Conservation (phyloP, 64 coral and sea anemone species). For the Pocillopora damicornis region DNA sequence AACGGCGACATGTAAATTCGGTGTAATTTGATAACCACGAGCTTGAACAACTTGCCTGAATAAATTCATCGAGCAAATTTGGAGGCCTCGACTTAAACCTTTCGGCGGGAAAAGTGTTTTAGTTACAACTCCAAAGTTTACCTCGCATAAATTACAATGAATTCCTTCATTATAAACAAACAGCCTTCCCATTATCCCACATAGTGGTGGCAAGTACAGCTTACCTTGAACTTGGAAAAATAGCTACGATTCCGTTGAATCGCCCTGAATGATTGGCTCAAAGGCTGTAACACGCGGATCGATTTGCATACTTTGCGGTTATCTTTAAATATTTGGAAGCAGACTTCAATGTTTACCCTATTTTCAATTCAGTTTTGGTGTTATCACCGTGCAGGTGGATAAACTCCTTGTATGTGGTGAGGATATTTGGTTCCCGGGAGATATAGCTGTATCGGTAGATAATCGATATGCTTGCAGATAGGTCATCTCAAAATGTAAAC, state of each 20-base stretch:
- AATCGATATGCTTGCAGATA: background rate
- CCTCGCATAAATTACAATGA: no score
- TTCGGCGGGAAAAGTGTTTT: no score
- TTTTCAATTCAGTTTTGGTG: background rate
- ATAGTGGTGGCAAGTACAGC: background rate
- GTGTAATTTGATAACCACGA: no score
- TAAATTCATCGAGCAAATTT: no score
- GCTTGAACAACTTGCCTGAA: no score
- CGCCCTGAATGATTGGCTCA: background rate
- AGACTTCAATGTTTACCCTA: background rate
- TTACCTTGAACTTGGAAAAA: background rate
- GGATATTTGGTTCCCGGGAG: no score
- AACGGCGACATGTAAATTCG: no score
- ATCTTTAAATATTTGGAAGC: background rate
- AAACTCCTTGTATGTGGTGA: background rate
- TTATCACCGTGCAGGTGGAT: background rate
- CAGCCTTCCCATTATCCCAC: no score
- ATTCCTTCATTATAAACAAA: no score
- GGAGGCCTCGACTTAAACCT: no score
- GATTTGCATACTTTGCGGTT: background rate
- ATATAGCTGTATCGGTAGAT: background rate
- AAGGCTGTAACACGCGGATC: background rate
- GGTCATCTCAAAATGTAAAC: background rate
- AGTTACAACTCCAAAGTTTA: no score
- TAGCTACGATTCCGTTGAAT: background rate